Base-by-base conservation (phyloP, 2,797 vertebrate genomes). In the Sebastes taczanowskii region DNA sequence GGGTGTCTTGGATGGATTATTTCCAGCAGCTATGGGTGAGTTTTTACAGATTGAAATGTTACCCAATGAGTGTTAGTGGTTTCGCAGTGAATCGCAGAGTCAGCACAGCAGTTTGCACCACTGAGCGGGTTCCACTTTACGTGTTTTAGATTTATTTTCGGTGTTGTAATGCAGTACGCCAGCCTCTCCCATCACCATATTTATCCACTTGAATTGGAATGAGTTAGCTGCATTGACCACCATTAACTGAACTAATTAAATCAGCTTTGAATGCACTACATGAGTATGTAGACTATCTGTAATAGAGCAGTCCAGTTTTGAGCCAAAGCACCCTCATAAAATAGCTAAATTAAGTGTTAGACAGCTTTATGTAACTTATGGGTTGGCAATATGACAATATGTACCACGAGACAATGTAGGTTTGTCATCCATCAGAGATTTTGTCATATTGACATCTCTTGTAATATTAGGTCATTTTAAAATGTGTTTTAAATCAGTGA, bases 1-100 rank as follows among this genome's bases (percentile, higher is more conserved):
- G 30, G 73, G 13, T 11, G 2, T 56, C 73, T 62, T 85, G 80
- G 65, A 64, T 67, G 46, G 13, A 7, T 63, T 85, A 67, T 68
- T 6, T 88, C n/a, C 78, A 67, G 27, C 64, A 71, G 73, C 34
- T 85, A 0, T 85, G 86, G 81, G 71, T 86, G 71, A 84, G 81
- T 66, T 16, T 69, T 38, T 27, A 2, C 29, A 30, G 11, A 64
- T 10, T 34, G 13, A 66, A 72, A 34, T 66, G n/a, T 84, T 35
- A 10, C 32, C 9, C n/a, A 11, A n/a, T 3, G 6, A 0, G 9
- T 9, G 58, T 14, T n/a, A 0, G 53, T 27, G 22, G 27, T 84
- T 65, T 71, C 49, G 5, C 18, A 49, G 1, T 25, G n/a, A 18
- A 35, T 16, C 65, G 25, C 11, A 75, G n/a, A 66, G 65, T 29